Conservation (phyloP, 2,113 vertebrate genomes). For the Ursus arctos region DNA sequence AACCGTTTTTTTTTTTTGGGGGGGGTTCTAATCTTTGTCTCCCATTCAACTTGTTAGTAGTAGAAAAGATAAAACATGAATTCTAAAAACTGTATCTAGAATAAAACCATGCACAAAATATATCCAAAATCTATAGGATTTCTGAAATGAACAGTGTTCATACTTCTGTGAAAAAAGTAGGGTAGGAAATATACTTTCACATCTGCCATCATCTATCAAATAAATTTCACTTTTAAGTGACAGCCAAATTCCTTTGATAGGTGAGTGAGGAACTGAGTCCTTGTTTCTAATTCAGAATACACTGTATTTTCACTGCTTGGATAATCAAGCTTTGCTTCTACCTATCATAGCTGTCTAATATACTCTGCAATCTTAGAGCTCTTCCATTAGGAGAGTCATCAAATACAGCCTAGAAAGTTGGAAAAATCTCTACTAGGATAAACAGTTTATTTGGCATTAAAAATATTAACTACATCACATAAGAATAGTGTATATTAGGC, state of each 20-base stretch:
- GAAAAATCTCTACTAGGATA: not conserved
- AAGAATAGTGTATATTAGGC: not conserved
- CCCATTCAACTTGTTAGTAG: not conserved
- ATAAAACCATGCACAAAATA: not conserved
- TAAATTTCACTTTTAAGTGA: conserved; percentile 27
- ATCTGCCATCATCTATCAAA: not conserved
- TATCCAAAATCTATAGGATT: not conserved
- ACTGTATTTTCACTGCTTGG: not conserved
- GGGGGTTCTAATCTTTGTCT: not conserved
- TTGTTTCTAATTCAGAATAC: not conserved
- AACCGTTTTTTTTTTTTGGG: not conserved
- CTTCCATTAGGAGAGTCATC: not conserved
- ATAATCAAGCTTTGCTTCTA: not conserved
- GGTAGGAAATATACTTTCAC: not conserved
- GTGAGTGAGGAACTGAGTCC: not conserved
- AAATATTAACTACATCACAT: not conserved
- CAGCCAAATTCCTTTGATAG: not conserved
- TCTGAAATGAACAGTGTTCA: conserved; percentile 12
- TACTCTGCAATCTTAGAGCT: not conserved
- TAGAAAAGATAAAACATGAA: not conserved
- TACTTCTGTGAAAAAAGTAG: not conserved
- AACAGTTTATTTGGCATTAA: not conserved
- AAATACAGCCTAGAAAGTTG: not conserved
- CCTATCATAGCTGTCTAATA: not conserved
- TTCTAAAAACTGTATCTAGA: not conserved